Base-by-base conservation (phyloP, 2,888 invertebrate species). In the Galerucella calmariensis region DNA sequence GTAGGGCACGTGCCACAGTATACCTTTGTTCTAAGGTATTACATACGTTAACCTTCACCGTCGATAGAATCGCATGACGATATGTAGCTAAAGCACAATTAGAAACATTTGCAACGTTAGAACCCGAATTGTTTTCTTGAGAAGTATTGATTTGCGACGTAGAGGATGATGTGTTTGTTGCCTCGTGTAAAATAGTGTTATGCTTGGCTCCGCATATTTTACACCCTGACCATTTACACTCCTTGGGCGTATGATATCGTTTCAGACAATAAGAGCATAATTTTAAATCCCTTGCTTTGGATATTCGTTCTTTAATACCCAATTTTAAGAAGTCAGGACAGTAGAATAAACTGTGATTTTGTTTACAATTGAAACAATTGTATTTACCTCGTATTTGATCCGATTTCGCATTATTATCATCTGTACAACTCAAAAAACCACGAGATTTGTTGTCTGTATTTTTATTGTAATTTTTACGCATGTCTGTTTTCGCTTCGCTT, bases 151-250 rank as follows among this genome's bases (percentile, higher is more conserved):
- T 35, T 35, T 35, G 35, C 8, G 35, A 35, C 35, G 35, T 9
- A 35, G 41, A 14, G 2, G 62, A 10, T 35, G n/a, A 3, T 65
- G 20, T 46, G 16, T 66, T 20, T 14, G 11, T 46, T 46, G 46
- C 2, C 1, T 14, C 14, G 24, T 66, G 66, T 6, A 66, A 14
- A 4, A 51, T 16, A 16, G 73, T 74, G 63, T 76, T 76, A 61
- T 76, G 76, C 70, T 76, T 71, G 8, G 51, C 12, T 20, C 58
- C 35, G 58, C 76, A 78, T 46, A 67, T 11, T 72, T 75, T 77
- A 12, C 76, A 75, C 51, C 72, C 72, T 0, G 56, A 63, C 59
- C 71, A 73, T 56, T 35, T 73, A 58, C 78, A 78, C 9, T 77
- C 76, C 11, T 67, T 67, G 11, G 58, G 5, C 14, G 11, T 2